Evolutionary conservation across 1,140 invertebrate species (phyloP).

Genomic region (Caerostris extrusa): DNA sequence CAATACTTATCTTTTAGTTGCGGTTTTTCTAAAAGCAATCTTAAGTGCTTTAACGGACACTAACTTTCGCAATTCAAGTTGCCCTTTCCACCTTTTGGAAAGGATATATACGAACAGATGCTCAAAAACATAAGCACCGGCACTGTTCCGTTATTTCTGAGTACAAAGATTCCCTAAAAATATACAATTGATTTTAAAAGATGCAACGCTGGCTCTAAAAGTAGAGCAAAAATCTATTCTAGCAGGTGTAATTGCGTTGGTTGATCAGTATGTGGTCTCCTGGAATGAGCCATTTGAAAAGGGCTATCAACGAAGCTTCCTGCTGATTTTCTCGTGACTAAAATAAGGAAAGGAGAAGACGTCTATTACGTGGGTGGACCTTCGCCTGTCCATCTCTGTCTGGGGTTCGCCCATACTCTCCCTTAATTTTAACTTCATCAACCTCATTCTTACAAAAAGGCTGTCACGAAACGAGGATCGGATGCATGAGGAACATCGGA

Average conservation of each 20-base stretch:
- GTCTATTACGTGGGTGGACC: conserved; percentile 45
- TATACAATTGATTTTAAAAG: not conserved
- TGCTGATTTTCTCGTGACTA: conserved; percentile 34
- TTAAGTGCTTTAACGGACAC: not conserved
- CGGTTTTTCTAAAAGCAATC: not conserved
- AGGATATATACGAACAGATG: not conserved
- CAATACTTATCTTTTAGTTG: not conserved
- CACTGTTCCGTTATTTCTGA: not conserved
- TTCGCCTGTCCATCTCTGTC: conserved; percentile 38
- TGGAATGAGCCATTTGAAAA: conserved; percentile 2
- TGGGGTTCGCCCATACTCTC: conserved; percentile 45
- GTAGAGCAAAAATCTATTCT: not conserved
- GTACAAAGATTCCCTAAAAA: not conserved
- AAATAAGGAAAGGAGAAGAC: not conserved
- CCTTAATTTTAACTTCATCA: conserved; percentile 56
- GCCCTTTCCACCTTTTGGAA: not conserved
- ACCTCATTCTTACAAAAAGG: conserved; percentile 36
- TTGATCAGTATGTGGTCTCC: not conserved
- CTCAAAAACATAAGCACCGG: no score
- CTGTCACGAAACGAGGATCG: conserved; percentile 30
- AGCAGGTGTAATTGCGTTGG: not conserved
- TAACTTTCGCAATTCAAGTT: not conserved
- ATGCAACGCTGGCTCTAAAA: not conserved
- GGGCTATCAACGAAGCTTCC: not conserved
- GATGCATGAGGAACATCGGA: conserved; percentile 29